These are phyloP conservation scores for Uropsilus gracilis DNA, from an alignment of 2,113 vertebrate genomes.

Conservation along the genomic window DNA sequence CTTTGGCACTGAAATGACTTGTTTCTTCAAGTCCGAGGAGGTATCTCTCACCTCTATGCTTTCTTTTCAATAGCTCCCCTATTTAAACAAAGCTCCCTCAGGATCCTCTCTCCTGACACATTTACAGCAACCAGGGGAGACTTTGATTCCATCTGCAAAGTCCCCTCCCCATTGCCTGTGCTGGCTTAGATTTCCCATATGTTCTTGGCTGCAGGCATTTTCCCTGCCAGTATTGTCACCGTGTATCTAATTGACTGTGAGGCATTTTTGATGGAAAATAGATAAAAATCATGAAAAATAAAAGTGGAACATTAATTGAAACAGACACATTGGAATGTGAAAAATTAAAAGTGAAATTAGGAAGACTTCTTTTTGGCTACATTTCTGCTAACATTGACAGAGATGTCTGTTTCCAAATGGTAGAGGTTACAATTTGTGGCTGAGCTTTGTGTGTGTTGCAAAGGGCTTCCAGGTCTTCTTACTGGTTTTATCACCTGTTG, in stretches of 20 bases:
- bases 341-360: background rate
- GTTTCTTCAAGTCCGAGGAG: background rate
- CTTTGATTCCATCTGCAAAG: background rate
- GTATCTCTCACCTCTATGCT: background rate
- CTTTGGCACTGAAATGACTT: background rate
- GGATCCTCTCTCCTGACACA: background rate
- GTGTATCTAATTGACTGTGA: background rate
- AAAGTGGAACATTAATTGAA: background rate
- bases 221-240: background rate
- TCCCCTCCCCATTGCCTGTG: background rate
- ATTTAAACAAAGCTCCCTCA: background rate
- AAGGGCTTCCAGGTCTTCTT: background rate
- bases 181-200: background rate
- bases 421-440: background rate
- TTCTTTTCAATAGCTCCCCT: background rate
- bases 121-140: background rate
- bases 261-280: background rate
- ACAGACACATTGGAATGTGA: background rate
- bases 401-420: background rate
- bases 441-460: background rate
- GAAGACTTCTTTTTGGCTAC: background rate
- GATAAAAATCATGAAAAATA: background rate
- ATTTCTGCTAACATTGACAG: background rate
- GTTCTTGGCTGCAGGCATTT: background rate
- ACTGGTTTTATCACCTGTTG: background rate